These are phyloP conservation scores for Stegodyphus dumicola DNA, from an alignment of 1,140 invertebrate species.

Conservation along the genomic window DNA sequence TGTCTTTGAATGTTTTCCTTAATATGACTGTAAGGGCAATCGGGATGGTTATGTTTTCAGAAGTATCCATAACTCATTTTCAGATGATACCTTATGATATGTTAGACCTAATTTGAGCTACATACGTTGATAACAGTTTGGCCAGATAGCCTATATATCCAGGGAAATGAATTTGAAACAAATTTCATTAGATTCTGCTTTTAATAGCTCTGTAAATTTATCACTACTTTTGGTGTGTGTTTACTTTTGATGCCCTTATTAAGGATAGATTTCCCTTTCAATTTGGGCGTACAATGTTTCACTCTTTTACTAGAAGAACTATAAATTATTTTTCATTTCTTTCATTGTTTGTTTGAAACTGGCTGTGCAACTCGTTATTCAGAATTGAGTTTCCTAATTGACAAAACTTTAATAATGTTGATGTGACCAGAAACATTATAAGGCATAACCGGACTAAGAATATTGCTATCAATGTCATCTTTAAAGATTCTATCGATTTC, in stretches of 20 bases:
- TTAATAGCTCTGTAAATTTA: not conserved
- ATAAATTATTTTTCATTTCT: too few relatives aligned
- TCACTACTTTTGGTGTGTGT: not conserved
- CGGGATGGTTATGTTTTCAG: not conserved
- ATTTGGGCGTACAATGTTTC: too few relatives aligned
- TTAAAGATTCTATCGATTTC: too few relatives aligned
- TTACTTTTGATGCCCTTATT: not conserved
- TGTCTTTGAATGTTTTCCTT: not conserved
- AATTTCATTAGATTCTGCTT: not conserved
- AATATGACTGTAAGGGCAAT: not conserved
- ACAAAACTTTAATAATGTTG: too few relatives aligned
- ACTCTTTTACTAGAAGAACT: too few relatives aligned
- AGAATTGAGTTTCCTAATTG: too few relatives aligned
- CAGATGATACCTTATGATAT: not conserved
- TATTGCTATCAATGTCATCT: too few relatives aligned
- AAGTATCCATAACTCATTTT: not conserved
- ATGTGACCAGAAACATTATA: too few relatives aligned
- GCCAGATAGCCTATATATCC: not conserved
- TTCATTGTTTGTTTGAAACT: too few relatives aligned
- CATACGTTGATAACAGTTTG: not conserved
- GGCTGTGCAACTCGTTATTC: too few relatives aligned
- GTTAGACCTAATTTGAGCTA: not conserved
- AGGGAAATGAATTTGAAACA: not conserved
- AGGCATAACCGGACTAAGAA: too few relatives aligned
- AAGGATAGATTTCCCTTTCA: too few relatives aligned